Conservation (phyloP, 2,113 vertebrate genomes). For the Halichoeres trimaculatus region DNA sequence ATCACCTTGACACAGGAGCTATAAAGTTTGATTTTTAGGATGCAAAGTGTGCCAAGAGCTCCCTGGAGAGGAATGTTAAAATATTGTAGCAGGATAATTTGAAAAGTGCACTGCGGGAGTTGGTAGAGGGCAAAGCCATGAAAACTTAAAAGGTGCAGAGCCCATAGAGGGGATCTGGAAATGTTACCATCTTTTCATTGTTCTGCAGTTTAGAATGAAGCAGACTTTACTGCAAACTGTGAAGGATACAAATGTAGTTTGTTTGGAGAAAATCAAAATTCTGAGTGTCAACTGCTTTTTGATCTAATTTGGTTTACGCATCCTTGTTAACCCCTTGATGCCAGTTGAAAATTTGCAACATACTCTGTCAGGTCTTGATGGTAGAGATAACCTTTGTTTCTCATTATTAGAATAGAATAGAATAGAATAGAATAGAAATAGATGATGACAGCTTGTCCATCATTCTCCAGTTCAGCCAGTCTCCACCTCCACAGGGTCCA, state of each 20-base stretch:
- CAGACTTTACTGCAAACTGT: conserved; percentile 21
- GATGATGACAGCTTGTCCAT: too few species aligned
- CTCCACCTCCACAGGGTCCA: too few species aligned
- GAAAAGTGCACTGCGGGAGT: conserved; percentile 42
- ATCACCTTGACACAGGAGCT: conserved; percentile 40
- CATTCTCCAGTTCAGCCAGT: too few species aligned
- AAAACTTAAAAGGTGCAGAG: conserved; percentile 40
- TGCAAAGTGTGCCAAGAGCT: conserved; percentile 25
- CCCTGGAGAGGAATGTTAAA: conserved; percentile 46
- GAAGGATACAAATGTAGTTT: conserved; percentile 1
- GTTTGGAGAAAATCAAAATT: conserved; percentile 1
- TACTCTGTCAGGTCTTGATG: too few species aligned
- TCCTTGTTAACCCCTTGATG: too few species aligned
- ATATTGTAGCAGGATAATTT: conserved; percentile 45
- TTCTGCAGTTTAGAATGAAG: conserved; percentile 61
- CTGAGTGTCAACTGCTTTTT: conserved; percentile 5
- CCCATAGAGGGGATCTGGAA: conserved; percentile 18
- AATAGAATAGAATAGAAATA: too few species aligned
- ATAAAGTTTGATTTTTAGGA: conserved; percentile 31
- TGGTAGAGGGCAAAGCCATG: conserved; percentile 57
- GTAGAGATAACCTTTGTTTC: too few species aligned
- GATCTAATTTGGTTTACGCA: background rate
- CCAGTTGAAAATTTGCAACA: too few species aligned
- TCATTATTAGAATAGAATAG: too few species aligned
- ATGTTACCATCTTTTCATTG: conserved; percentile 22